Evolutionary conservation across 2,797 vertebrate species (phyloP).

Genomic region (Chanos chanos): DNA sequence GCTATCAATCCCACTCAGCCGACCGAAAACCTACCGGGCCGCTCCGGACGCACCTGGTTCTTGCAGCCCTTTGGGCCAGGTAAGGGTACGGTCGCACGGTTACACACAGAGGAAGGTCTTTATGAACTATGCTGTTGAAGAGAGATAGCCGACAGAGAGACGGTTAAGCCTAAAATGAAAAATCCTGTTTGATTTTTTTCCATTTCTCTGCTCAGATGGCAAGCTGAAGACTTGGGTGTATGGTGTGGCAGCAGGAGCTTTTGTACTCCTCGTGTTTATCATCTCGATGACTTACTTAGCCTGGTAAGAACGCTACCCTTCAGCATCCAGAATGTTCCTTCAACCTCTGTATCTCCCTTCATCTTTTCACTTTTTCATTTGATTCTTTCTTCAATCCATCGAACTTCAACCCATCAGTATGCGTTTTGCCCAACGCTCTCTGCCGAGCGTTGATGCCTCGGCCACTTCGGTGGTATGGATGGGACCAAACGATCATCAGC

Average conservation of each 20-base stretch:
- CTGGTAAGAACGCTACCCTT: constrained; percentile 79
- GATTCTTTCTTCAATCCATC: background rate
- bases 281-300: constrained; percentile 98
- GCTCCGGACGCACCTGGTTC: constrained; percentile 90
- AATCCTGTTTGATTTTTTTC: too few relatives aligned
- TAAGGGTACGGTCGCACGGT: too few relatives aligned
- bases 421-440: constrained; percentile 46
- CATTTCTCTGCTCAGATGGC: constrained; percentile 82
- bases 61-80: constrained; percentile 94
- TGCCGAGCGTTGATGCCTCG: constrained; percentile 39
- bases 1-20: constrained; percentile 86
- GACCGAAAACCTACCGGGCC: constrained; percentile 75
- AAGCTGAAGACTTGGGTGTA: constrained; percentile 99
- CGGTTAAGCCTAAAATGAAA: too few relatives aligned
- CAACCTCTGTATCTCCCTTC: background rate
- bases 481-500: constrained; percentile 44
- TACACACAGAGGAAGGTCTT: background rate
- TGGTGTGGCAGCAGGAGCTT: constrained; percentile 92
- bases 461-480: constrained; percentile 57
- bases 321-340: background rate
- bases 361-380: constrained; percentile 15
- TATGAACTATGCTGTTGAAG: too few relatives aligned
- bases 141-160: too few relatives aligned
- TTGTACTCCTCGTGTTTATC: constrained; percentile 93
- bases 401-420: constrained; percentile 8